phyloP scores from a whole-genome alignment of 2,888 invertebrate species.

The Hetaerina titia region DNA sequence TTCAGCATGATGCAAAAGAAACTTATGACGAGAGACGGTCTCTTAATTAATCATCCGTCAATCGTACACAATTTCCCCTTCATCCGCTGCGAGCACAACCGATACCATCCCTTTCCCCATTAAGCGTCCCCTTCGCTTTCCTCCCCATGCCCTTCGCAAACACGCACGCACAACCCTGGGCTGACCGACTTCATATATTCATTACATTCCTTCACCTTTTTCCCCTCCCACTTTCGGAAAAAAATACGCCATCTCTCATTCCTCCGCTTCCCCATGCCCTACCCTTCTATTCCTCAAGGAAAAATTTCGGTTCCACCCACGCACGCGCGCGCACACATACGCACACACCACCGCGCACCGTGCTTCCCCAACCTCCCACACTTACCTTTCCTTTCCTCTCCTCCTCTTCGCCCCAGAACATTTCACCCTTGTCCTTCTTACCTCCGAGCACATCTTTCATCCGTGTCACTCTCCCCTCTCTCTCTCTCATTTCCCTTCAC shows the following conservation, averaged over 20 bases:
- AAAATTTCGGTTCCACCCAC: not conserved
- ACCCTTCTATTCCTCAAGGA: not conserved
- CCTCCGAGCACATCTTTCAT: not conserved
- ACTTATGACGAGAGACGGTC: not conserved
- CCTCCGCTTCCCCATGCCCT: not conserved
- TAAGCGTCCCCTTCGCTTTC: too few relatives aligned
- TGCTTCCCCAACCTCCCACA: too few relatives aligned
- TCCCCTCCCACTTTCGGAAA: not conserved
- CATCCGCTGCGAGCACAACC: not conserved
- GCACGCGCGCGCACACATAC: not conserved
- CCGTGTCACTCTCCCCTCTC: not conserved
- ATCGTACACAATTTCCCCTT: not conserved
- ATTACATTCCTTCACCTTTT: not conserved
- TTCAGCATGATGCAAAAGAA: not conserved
- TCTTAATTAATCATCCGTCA: constrained; percentile 6
- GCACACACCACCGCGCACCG: not conserved
- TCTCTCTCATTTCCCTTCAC: not conserved
- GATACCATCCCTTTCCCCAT: not conserved
- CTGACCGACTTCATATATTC: constrained; percentile 9
- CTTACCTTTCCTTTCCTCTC: too few relatives aligned
- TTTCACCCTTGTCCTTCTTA: not conserved
- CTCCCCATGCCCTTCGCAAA: not conserved
- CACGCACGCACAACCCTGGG: not conserved
- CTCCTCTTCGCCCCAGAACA: too few relatives aligned
- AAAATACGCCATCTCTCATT: not conserved